Percentiles rank a stretch among this genome's conserved stretches.
phyloP scores from a whole-genome alignment of 2,797 vertebrate genomes.

The Dendrocincla tyrannina region DNA sequence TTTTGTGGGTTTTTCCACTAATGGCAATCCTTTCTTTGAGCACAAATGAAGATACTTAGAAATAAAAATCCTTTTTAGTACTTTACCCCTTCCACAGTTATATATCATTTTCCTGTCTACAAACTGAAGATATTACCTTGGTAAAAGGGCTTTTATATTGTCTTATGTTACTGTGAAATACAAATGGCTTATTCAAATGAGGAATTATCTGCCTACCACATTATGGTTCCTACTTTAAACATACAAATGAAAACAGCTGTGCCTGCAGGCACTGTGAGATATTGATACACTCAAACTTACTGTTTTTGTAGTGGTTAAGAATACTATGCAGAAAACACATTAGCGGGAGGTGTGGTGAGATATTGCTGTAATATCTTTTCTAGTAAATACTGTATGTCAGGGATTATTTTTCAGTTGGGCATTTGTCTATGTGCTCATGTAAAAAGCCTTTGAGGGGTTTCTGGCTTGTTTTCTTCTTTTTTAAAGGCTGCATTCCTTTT shows the following conservation, averaged over 20 bases:
- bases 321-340: not conserved
- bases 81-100: not conserved
- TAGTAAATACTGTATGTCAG: not conserved
- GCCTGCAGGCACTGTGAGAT: not conserved
- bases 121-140: not conserved
- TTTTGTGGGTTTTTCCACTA: not conserved
- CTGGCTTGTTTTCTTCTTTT: not conserved
- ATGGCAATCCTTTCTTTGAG: not conserved
- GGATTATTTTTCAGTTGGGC: not conserved
- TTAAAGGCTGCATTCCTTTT: not conserved
- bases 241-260: not conserved
- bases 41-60: not conserved
- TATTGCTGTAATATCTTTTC: not conserved
- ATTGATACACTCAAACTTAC: not conserved
- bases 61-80: not conserved
- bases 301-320: slow-evolving; percentile 1
- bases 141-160: slow-evolving; percentile 4
- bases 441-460: slow-evolving; percentile 8
- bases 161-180: not conserved
- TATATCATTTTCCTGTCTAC: slow-evolving; percentile 3
- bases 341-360: not conserved
- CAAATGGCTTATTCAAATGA: slow-evolving; percentile 41
- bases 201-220: slow-evolving; percentile 4
- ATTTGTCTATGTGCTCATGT: not conserved
- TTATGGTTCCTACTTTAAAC: not conserved